Evolutionary conservation across 2,113 vertebrate species (phyloP).

Genomic region (Butastur rufipennis): DNA sequence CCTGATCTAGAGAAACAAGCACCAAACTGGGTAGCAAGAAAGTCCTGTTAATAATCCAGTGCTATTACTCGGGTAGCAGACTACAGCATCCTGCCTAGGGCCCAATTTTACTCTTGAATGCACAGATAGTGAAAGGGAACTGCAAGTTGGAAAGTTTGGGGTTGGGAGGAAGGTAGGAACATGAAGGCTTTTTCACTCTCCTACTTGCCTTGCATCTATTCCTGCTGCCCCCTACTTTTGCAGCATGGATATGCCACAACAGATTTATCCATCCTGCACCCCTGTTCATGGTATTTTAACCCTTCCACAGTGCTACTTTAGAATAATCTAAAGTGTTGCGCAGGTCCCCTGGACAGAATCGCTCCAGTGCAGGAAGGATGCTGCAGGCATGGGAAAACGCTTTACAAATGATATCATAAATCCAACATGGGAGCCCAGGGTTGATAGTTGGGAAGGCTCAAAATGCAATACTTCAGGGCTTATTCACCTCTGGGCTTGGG

Average conservation of each 20-base stretch:
- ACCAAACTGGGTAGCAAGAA: neutral
- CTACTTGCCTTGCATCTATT: neutral
- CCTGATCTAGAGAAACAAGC: neutral
- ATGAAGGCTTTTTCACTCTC: neutral
- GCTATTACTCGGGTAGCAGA: neutral
- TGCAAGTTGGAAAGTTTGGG: neutral
- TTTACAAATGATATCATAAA: neutral
- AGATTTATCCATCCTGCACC: neutral
- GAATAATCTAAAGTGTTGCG: neutral
- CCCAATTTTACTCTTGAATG: neutral
- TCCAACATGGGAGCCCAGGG: neutral
- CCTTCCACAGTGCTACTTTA: neutral
- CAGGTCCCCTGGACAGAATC: neutral
- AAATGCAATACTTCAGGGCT: neutral
- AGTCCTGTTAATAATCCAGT: neutral
- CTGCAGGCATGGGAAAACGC: neutral
- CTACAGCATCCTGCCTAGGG: neutral
- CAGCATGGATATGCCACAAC: too few species aligned
- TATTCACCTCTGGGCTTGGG: neutral
- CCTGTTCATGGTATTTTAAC: neutral
- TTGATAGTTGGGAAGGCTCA: neutral
- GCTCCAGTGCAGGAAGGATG: neutral
- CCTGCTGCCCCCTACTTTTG: neutral
- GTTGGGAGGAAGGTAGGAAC: neutral
- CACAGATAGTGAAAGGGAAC: neutral